Base-by-base conservation (phyloP, 2,888 invertebrate genomes). In the Xestia rhomboidea region DNA sequence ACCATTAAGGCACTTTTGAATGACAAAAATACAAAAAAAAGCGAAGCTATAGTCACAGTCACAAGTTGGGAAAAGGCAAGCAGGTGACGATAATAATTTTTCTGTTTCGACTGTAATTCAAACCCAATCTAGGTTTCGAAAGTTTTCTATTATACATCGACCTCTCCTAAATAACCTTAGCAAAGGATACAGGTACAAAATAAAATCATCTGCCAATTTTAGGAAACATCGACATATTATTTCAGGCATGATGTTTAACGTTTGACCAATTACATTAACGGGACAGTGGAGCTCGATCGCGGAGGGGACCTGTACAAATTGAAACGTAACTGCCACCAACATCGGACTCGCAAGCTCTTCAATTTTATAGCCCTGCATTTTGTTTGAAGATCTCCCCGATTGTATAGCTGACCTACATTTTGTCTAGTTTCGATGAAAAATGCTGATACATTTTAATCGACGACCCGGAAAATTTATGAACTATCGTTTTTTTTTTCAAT, bases 311-410 rank as follows among this genome's bases (percentile, higher is more conserved):
- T 68, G 71, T 66, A 76, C 82, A 85, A 86, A 87, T 86, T 86
- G 86, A 86, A 87, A 87, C 79, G 83, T 83, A 68, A 84, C 73
- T 79, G 79, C 74, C 63, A 63, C 78, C 49, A 57, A 63, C 72
- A 63, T n/a, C 49, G 63, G 54, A 60, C 67, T 76, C 75, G 73
- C 72, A 49, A 72, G 63, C 88, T 78, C 81, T 85, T 82, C 80
- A 86, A 87, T 86, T 85, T 85, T 83, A 88, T 81, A 82, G 80
- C 77, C 66, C 71, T 80, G 81, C 83, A 86, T 87, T 87, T 88
- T 81, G 76, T 88, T 88, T 87, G 82, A 83, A 81, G 85, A 84
- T 75, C 73, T 79, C 76, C 71, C 73, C 81, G 77, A 84, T 86
- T 84, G 79, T 86, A 63, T 77, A 79, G 78, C 76, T 86, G 86